Evolutionary conservation across 2,888 invertebrate species (phyloP), one percentile per base, ranked within the genome.

Genomic region (Aromia moschata): DNA sequence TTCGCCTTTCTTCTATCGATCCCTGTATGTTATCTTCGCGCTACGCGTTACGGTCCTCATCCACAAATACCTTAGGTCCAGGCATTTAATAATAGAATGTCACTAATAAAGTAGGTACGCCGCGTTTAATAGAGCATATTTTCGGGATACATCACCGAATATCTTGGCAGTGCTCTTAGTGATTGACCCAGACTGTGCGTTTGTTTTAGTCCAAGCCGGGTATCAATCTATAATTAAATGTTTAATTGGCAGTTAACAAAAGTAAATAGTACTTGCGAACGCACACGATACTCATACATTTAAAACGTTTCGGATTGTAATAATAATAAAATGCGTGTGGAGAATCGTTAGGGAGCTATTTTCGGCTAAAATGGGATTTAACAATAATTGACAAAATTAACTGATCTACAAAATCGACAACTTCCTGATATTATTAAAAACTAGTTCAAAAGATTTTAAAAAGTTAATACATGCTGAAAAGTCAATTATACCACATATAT

Each of bases 191-290:
- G 72, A 69, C 69, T 68, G 64, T 56, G 65, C 51, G 61, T 64
- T 58, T 57, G 51, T 60, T 60, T 60, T 52, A 56, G 54, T 62
- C 58, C 60, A 63, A 61, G 51, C 64, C 60, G 70, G 40, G 66
- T 68, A 71, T 73, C 70, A 68, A 73, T 71, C 75, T 75, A 75
- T 75, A 75, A 75, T 75, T 75, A 74, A 72, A 71, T 73, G 56
- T 69, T 53, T 62, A 70, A 71, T 74, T 74, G 72, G 73, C 74
- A 74, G 67, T 58, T 64, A 63, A 63, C 67, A 67, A 70, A 70
- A 69, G 68, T 59, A 66, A 65, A 66, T 58, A 37, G 20, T 30
- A 11, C 17, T n/a, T n/a, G n/a, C n/a, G n/a, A n/a, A n/a, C n/a
- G n/a, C n/a, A n/a, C n/a, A n/a, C n/a, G n/a, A n/a, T n/a, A n/a